These are phyloP conservation scores for Ormyrus nitidulus DNA, from an alignment of 2,888 invertebrate species.

Conservation along the genomic window DNA sequence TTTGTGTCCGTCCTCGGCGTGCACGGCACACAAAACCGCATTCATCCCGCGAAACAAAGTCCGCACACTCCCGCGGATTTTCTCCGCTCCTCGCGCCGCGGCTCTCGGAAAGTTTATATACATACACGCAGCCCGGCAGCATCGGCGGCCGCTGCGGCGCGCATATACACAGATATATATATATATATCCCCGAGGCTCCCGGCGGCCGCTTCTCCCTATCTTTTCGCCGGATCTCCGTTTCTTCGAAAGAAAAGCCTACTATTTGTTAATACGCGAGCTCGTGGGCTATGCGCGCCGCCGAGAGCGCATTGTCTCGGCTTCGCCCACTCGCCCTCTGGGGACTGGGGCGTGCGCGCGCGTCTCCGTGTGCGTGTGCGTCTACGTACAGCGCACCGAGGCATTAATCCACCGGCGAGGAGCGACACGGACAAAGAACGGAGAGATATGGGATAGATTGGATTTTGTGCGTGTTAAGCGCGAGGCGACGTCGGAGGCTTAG, in stretches of 20 bases:
- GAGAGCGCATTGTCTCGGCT: too few relatives aligned
- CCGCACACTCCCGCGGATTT: neutral
- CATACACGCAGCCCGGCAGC: too few relatives aligned
- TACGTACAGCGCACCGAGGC: neutral
- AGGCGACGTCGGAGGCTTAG: neutral
- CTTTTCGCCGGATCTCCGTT: conserved; percentile 59
- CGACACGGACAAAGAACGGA: conserved; percentile 24
- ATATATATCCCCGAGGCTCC: too few relatives aligned
- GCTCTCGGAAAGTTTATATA: conserved; percentile 15
- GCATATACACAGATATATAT: neutral
- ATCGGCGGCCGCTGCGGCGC: too few relatives aligned
- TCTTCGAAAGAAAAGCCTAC: conserved; percentile 59
- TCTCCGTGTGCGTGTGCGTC: too few relatives aligned
- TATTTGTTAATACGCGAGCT: conserved; percentile 60
- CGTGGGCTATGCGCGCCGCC: conserved; percentile 29
- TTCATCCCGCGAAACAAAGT: too few relatives aligned
- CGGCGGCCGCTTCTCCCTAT: conserved; percentile 48
- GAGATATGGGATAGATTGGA: conserved; percentile 30
- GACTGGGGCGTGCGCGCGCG: too few relatives aligned
- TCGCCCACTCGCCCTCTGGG: too few relatives aligned
- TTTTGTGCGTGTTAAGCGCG: conserved; percentile 10
- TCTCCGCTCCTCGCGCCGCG: neutral
- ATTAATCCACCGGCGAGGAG: conserved; percentile 50
- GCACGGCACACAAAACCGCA: too few relatives aligned
- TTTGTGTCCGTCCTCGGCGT: too few relatives aligned